These are phyloP conservation scores for Heterodera filipjevi DNA, from an alignment of 2,888 invertebrate species.

Conservation along the genomic window DNA sequence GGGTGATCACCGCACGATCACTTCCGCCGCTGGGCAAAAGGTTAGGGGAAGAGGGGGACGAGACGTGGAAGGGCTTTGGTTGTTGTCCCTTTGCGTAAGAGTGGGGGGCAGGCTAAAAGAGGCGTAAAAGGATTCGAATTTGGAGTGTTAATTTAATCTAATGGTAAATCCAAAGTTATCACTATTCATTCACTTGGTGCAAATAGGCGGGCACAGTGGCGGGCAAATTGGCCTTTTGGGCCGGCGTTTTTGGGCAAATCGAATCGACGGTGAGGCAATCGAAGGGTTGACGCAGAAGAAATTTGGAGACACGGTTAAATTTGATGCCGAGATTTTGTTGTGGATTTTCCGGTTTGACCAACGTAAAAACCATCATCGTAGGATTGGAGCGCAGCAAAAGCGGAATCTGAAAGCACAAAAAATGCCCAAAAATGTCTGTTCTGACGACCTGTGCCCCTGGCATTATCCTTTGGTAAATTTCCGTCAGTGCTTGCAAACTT, in stretches of 20 bases:
- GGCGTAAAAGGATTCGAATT: background rate
- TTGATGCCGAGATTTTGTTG: conserved; percentile 37
- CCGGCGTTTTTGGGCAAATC: conserved; percentile 24
- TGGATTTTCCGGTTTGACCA: conserved; percentile 38
- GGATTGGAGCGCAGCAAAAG: conserved; percentile 37
- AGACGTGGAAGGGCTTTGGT: conserved; percentile 1
- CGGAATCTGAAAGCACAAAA: conserved; percentile 30
- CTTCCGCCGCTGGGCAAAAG: background rate
- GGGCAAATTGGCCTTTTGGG: conserved; percentile 17
- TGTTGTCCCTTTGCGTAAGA: background rate
- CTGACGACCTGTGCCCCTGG: conserved; percentile 43
- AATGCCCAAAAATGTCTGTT: too few relatives aligned
- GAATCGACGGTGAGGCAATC: conserved; percentile 24
- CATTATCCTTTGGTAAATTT: conserved; percentile 34
- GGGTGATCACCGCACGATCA: conserved; percentile 41
- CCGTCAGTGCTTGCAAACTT: conserved; percentile 28
- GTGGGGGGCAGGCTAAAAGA: background rate
- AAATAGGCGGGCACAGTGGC: conserved; percentile 29
- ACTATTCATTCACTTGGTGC: conserved; percentile 15
- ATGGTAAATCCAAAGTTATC: too few relatives aligned
- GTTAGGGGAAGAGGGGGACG: conserved; percentile 2
- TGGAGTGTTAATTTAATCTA: background rate
- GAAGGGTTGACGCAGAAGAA: background rate
- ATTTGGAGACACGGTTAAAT: conserved; percentile 42
- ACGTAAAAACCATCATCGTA: conserved; percentile 33